These are phyloP conservation scores for Crenuchus spilurus DNA, from an alignment of 2,797 vertebrate species.

Conservation along the genomic window DNA sequence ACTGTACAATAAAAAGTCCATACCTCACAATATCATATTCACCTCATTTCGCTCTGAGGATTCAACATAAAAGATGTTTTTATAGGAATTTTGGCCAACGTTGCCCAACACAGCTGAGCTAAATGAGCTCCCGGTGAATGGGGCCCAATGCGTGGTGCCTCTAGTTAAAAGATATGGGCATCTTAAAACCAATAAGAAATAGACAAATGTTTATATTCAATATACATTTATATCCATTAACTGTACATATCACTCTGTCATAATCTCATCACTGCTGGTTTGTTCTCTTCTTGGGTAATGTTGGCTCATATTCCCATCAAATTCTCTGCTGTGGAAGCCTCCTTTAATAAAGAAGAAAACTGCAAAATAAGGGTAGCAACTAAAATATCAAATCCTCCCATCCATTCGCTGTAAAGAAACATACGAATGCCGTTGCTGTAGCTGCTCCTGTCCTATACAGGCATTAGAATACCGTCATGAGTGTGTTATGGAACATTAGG, in stretches of 20 bases:
- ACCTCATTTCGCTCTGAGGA: conserved; percentile 14
- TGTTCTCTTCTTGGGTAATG: conserved; percentile 3
- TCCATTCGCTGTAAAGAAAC: neutral
- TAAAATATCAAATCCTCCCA: conserved; percentile 5
- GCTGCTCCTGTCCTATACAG: conserved; percentile 3
- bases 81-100: neutral
- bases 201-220: neutral
- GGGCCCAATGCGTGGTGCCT: neutral
- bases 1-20: conserved; percentile 47
- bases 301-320: neutral
- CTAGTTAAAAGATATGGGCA: neutral
- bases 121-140: too few species aligned
- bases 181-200: too few species aligned
- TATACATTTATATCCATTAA: neutral
- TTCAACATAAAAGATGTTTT: neutral
- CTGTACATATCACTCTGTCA: too few species aligned
- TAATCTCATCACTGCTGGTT: too few species aligned
- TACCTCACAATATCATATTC: conserved; percentile 23
- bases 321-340: neutral
- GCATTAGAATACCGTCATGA: conserved; percentile 11
- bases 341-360: neutral
- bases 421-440: neutral
- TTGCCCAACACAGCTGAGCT: neutral
- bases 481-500: conserved; percentile 26
- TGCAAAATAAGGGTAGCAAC: neutral